phyloP scores from a whole-genome alignment of 2,113 vertebrate species.

The Monopterus albus region DNA sequence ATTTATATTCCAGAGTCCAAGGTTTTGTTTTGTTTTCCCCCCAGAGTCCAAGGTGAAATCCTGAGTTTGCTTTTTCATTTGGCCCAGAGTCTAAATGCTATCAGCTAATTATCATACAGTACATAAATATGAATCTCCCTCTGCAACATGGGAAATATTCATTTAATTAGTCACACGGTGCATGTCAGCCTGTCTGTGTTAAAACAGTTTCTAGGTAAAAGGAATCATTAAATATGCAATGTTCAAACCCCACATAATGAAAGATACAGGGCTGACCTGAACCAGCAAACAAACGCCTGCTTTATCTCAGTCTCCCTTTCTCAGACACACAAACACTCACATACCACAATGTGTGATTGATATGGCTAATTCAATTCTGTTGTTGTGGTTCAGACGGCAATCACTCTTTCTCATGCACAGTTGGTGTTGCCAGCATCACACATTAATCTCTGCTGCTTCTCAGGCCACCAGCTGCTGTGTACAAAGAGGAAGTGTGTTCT shows the following conservation, averaged over 20 bases:
- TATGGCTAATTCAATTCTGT: conserved; percentile 49
- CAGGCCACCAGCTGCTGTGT: conserved; percentile 50
- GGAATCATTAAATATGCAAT: conserved; percentile 9
- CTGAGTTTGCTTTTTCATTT: background rate
- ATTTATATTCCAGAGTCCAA: background rate
- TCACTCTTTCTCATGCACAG: conserved; percentile 32
- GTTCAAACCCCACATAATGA: conserved; percentile 10
- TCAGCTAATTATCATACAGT: background rate
- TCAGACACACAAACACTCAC: background rate
- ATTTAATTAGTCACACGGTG: conserved; percentile 35
- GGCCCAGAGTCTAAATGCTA: background rate
- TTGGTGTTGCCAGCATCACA: conserved; percentile 26
- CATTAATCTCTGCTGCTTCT: conserved; percentile 42
- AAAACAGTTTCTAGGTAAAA: conserved; percentile 18
- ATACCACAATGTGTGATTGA: conserved; percentile 43
- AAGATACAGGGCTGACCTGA: background rate
- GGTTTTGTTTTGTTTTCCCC: too few species aligned
- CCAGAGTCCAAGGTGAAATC: background rate
- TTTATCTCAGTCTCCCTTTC: background rate
- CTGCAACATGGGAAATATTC: conserved; percentile 45
- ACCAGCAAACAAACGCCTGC: conserved; percentile 6
- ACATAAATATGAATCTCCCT: too few species aligned
- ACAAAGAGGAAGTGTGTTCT: conserved; percentile 9
- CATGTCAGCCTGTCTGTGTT: conserved; percentile 2
- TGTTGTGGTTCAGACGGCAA: conserved; percentile 37